Evolutionary conservation across 2,888 invertebrate genomes (phyloP).

Genomic region (Callyntrura guangdongensis): DNA sequence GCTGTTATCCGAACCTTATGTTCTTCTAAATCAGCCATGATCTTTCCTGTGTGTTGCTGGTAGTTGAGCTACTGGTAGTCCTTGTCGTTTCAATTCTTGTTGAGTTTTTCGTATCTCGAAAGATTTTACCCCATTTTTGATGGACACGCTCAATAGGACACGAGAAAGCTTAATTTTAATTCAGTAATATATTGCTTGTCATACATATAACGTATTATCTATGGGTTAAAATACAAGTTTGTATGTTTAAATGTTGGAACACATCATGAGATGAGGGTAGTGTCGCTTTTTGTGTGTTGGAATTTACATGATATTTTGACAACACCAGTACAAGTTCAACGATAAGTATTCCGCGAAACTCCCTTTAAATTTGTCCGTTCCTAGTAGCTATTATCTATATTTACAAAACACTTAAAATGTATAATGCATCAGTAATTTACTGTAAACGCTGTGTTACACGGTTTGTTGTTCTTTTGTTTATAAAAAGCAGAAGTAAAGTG

Average conservation of each 20-base stretch:
- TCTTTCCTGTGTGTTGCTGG: not conserved
- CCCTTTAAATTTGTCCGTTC: too few species aligned
- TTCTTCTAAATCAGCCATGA: slow-evolving; percentile 12
- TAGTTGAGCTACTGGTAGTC: slow-evolving; percentile 9
- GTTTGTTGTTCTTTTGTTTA: not conserved
- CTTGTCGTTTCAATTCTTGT: slow-evolving; percentile 1
- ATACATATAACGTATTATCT: not conserved
- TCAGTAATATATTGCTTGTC: slow-evolving; percentile 20
- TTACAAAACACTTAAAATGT: too few species aligned
- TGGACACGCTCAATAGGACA: not conserved
- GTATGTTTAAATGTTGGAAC: too few species aligned
- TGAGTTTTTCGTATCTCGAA: slow-evolving; percentile 23
- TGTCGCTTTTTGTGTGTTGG: too few species aligned
- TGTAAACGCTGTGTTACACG: not conserved
- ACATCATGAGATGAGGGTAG: too few species aligned
- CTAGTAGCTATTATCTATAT: too few species aligned
- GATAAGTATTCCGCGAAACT: too few species aligned
- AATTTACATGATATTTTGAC: too few species aligned
- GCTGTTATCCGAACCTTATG: not conserved
- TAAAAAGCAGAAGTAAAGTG: too few species aligned
- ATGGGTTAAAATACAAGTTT: too few species aligned
- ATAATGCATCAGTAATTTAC: too few species aligned
- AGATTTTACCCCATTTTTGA: slow-evolving; percentile 59
- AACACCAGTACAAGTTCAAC: too few species aligned
- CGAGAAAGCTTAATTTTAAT: slow-evolving; percentile 20